These are phyloP conservation scores for Cinclus mexicanus DNA, from an alignment of 2,113 vertebrate genomes.

Conservation along the genomic window DNA sequence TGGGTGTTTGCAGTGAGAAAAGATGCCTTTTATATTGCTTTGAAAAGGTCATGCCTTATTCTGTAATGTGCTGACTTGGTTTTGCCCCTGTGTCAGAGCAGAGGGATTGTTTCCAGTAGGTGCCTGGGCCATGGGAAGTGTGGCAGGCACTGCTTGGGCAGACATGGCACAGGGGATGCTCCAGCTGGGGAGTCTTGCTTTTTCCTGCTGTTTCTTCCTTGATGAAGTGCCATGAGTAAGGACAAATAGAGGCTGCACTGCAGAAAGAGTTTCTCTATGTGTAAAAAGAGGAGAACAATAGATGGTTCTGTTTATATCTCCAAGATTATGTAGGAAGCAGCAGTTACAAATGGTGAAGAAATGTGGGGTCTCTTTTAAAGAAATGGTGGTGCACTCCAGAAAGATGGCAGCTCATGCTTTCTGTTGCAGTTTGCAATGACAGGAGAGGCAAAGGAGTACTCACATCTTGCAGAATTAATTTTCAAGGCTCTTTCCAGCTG, in stretches of 20 bases:
- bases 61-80: background rate
- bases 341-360: background rate
- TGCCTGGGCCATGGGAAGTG: background rate
- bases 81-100: background rate
- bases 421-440: background rate
- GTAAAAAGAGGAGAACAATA: background rate
- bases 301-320: background rate
- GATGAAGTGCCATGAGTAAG: background rate
- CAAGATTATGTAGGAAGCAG: background rate
- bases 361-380: background rate
- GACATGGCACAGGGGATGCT: background rate
- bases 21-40: fast-evolving
- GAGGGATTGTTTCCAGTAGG: background rate
- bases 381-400: background rate
- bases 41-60: fast-evolving
- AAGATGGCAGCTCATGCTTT: background rate
- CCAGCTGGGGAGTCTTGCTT: fast-evolving
- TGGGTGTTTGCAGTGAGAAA: background rate
- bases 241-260: background rate
- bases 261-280: background rate
- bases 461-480: background rate
- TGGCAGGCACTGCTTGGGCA: fast-evolving
- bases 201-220: background rate
- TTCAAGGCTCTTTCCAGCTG: background rate
- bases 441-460: background rate